Conservation (phyloP, 2,797 vertebrate species). For the Meda fulgida region DNA sequence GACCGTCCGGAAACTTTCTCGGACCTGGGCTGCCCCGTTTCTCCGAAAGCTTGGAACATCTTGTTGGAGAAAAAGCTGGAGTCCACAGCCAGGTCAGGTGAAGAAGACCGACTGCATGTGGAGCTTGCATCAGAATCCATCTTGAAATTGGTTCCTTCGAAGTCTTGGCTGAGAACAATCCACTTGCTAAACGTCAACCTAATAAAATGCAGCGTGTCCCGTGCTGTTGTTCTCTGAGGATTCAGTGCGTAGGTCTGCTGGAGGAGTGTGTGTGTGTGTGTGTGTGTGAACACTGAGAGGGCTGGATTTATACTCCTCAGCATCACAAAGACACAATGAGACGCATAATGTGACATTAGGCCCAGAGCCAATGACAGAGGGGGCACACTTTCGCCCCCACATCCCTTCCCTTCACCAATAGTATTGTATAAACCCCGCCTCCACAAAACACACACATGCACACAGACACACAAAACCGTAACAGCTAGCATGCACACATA, state of each 20-base stretch:
- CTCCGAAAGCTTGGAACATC: constrained; percentile 77
- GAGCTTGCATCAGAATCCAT: constrained; percentile 85
- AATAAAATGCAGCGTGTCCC: not conserved
- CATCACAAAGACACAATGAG: constrained; percentile 85
- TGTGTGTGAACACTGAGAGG: constrained; percentile 57
- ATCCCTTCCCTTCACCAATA: constrained; percentile 13
- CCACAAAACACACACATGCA: constrained; percentile 60
- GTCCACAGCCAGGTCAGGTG: constrained; percentile 79
- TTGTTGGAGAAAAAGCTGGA: constrained; percentile 78
- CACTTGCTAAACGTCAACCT: not conserved
- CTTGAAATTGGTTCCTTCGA: not conserved
- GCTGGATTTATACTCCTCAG: constrained; percentile 75
- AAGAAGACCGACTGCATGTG: constrained; percentile 80
- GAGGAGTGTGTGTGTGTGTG: constrained; percentile 46
- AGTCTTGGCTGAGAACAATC: constrained; percentile 14
- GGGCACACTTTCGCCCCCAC: constrained; percentile 75
- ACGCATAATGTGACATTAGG: constrained; percentile 83
- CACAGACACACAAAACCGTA: constrained; percentile 66
- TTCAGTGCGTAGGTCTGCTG: constrained; percentile 15
- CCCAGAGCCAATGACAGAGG: constrained; percentile 82
- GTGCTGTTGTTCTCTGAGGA: not conserved
- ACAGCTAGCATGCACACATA: constrained; percentile 60
- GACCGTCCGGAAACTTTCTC: not conserved
- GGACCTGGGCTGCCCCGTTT: not conserved
- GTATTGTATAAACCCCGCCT: constrained; percentile 62